These are phyloP conservation scores for Diaperis boleti DNA, from an alignment of 2,888 invertebrate species.

Conservation along the genomic window DNA sequence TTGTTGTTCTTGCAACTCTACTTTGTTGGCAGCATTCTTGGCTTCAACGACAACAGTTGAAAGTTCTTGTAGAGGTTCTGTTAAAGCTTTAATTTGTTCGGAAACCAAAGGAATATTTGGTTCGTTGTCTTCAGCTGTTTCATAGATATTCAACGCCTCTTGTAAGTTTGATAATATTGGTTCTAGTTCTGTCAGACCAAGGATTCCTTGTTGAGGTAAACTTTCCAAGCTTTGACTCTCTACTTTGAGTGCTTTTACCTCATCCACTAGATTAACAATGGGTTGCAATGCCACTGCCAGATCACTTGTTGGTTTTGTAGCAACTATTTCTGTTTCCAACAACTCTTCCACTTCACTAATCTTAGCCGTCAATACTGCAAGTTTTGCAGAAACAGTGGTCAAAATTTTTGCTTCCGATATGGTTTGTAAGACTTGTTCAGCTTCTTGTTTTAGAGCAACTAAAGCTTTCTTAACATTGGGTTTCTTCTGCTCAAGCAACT, in stretches of 20 bases:
- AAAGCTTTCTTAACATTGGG: conserved; percentile 43
- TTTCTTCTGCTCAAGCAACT: conserved; percentile 42
- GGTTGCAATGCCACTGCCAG: conserved; percentile 18
- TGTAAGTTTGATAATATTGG: conserved; percentile 15
- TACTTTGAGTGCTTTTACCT: conserved; percentile 11
- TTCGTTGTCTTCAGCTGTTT: conserved; percentile 6
- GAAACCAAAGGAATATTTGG: not conserved
- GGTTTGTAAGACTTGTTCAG: conserved; percentile 36
- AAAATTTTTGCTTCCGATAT: conserved; percentile 33
- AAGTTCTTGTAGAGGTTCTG: conserved; percentile 47
- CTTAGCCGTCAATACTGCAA: conserved; percentile 12
- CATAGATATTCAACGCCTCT: conserved; percentile 14
- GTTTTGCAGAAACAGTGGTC: not conserved
- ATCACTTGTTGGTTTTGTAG: conserved; percentile 26
- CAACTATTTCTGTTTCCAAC: conserved; percentile 2
- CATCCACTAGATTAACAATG: conserved; percentile 23
- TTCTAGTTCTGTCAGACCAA: conserved; percentile 42
- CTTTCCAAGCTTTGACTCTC: conserved; percentile 4
- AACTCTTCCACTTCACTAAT: conserved; percentile 7
- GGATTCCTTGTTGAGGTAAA: conserved; percentile 44
- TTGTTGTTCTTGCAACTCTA: conserved; percentile 36
- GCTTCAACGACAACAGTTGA: conserved; percentile 38
- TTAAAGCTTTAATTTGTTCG: conserved; percentile 27
- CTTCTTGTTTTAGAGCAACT: conserved; percentile 41
- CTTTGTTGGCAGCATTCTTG: conserved; percentile 16